Base-by-base conservation (phyloP, 1,140 invertebrate species). In the Teleopsis dalmanni region DNA sequence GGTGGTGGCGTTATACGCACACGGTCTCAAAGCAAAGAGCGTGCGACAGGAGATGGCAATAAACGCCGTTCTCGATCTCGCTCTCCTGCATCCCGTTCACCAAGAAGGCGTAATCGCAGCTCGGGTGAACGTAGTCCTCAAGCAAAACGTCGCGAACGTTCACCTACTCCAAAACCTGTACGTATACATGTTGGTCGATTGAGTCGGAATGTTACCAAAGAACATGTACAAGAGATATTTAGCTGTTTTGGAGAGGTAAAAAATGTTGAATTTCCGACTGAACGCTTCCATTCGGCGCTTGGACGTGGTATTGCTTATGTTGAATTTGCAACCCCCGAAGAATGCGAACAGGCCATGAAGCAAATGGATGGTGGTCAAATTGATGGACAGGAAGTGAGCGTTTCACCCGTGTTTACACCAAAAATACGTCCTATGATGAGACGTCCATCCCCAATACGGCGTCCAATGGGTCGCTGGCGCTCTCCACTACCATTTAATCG, bases 331-430 rank as follows among this genome's bases (percentile, higher is more conserved):
- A 95, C 83, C 49, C 75, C 91, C 1, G 94, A 97, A 60, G 93
- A 97, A 73, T 95, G 95, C 26, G 93, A 97, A 72, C 95, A 95
- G 75, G 95, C 95, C 0, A 92, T 98, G 82, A 98, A 97, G 73
- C 91, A 98, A 60, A 98, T 98, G 95, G 94, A 99, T 76, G 95
- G 95, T 71, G 95, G 85, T 26, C 85, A 88, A 73, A 85, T 89
- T 56, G 85, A 88, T 76, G 93, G 93, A 14, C 91, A 95, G 70
- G 93, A 96, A 75, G 90, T 98, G 36, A 93, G 89, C 19, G 91
- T 89, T 27, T 90, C 91, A 33, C 89, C 91, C 19, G 89, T 95
- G 35, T 75, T 94, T 53, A 74, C 90, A 44, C 88, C 84, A 26
- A 83, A 87, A 57, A 78, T 80, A 4, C 76, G 83, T 23, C 81